Conservation (phyloP, 2,797 vertebrate genomes). For the Rhadinocentrus ornatus region DNA sequence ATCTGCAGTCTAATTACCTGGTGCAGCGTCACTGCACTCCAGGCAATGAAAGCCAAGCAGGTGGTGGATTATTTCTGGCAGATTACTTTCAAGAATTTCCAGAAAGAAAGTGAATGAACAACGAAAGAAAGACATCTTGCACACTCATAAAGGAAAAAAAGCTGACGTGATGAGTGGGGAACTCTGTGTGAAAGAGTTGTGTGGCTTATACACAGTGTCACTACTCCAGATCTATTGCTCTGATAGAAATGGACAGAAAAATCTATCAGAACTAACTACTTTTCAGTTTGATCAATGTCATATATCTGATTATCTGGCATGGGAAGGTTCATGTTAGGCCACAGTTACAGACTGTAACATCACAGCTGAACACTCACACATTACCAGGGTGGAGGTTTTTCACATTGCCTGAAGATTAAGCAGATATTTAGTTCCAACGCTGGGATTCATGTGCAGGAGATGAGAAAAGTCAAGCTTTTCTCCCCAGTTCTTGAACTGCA, state of each 20-base stretch:
- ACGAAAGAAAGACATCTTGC: not conserved
- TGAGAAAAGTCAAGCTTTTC: not conserved
- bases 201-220: not conserved
- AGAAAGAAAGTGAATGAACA: slow-evolving; percentile 1
- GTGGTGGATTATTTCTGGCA: slow-evolving; percentile 28
- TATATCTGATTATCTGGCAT: not conserved
- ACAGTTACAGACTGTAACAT: not conserved
- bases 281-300: not conserved
- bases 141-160: not conserved
- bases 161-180: slow-evolving; percentile 5
- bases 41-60: slow-evolving; percentile 17
- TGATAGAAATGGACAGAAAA: not conserved
- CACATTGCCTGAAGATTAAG: not conserved
- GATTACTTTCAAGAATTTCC: slow-evolving; percentile 1
- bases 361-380: too few relatives aligned
- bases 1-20: slow-evolving; percentile 20
- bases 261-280: not conserved
- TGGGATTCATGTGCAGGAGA: not conserved
- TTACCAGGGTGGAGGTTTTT: too few relatives aligned
- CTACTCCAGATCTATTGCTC: not conserved
- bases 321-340: not conserved
- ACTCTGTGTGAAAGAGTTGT: not conserved
- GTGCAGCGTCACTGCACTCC: not conserved
- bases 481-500: not conserved
- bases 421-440: not conserved